These are phyloP conservation scores for Micronisus gabar DNA, from an alignment of 2,113 vertebrate species.

Conservation along the genomic window DNA sequence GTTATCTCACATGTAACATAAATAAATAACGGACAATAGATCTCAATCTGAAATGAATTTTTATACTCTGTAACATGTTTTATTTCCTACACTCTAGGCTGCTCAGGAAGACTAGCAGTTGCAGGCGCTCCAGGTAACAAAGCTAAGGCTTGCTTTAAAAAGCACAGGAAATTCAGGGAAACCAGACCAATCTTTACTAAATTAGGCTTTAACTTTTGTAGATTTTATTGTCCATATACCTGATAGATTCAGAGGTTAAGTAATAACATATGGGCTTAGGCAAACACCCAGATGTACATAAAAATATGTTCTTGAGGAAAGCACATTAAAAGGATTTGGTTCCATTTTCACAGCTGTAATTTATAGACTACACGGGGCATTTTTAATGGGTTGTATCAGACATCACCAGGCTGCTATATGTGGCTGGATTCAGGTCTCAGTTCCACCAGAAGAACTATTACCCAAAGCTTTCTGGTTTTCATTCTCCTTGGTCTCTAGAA, in stretches of 20 bases:
- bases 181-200: conserved; percentile 23
- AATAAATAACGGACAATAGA: not conserved
- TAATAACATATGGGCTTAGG: conserved; percentile 36
- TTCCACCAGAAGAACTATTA: not conserved
- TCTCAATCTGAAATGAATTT: not conserved
- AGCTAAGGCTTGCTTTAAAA: not conserved
- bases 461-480: not conserved
- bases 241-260: conserved; percentile 56
- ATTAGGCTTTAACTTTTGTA: conserved; percentile 42
- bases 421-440: not conserved
- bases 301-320: conserved; percentile 35
- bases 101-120: not conserved
- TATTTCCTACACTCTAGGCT: not conserved
- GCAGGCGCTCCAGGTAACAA: not conserved
- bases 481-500: not conserved
- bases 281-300: conserved; percentile 26
- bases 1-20: not conserved
- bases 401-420: not conserved
- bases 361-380: conserved; percentile 42
- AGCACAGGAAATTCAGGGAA: conserved; percentile 29
- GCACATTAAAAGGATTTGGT: conserved; percentile 30
- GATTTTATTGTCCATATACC: conserved; percentile 58
- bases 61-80: not conserved
- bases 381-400: conserved; percentile 41
- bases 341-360: conserved; percentile 58